A percentile compares a stretch with the other conserved stretches of the same genome.
Conservation (phyloP, 2,888 invertebrate genomes). For the Apantesis nais region DNA sequence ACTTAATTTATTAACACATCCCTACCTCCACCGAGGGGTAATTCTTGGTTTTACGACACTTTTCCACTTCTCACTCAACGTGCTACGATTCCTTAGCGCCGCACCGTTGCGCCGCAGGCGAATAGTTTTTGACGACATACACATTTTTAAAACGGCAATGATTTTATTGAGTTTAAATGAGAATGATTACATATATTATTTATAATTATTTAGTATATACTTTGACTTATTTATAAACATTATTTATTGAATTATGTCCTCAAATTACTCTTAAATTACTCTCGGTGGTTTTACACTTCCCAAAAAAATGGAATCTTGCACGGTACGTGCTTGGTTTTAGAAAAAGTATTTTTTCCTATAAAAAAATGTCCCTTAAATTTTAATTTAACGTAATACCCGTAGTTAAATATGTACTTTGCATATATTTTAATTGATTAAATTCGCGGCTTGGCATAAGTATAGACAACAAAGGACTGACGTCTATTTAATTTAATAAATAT, state of each 20-base stretch:
- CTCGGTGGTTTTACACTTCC: no score
- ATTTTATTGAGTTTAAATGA: background rate
- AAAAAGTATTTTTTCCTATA: background rate
- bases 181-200: background rate
- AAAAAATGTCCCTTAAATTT: background rate
- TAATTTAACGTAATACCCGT: no score
- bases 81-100: slow-evolving; percentile 58
- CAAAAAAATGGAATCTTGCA: background rate
- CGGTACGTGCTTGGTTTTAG: background rate
- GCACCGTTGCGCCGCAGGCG: slow-evolving; percentile 42
- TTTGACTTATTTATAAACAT: background rate
- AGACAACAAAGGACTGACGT: background rate
- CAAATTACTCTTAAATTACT: no score
- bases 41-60: slow-evolving; percentile 73
- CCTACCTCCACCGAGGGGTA: slow-evolving; percentile 66
- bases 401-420: no score
- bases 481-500: background rate
- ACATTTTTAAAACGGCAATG: slow-evolving; percentile 9
- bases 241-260: background rate
- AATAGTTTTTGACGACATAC: slow-evolving; percentile 37
- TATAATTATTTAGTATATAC: background rate
- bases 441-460: background rate
- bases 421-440: no score
- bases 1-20: slow-evolving; percentile 86
- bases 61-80: slow-evolving; percentile 69